phyloP scores from a whole-genome alignment of 2,797 vertebrate species.

The Hydrolagus colliei region DNA sequence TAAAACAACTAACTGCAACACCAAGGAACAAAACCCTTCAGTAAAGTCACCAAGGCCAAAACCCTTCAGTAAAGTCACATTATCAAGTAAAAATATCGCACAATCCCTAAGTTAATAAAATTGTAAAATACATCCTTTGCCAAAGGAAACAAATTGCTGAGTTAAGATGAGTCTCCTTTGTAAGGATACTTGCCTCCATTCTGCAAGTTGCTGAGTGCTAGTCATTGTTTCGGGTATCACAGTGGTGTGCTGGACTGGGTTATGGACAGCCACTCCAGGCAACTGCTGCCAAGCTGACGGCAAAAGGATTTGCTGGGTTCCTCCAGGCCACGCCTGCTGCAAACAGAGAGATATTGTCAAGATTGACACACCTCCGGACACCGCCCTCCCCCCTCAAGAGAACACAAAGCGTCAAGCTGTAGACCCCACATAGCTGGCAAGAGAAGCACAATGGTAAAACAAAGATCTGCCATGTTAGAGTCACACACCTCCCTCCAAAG shows the following conservation, averaged over 20 bases:
- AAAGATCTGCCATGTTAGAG: conserved; percentile 63
- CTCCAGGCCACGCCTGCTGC: conserved; percentile 94
- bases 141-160: no score
- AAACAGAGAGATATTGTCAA: conserved; percentile 65
- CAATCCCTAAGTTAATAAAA: no score
- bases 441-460: conserved; percentile 53
- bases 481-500: conserved; percentile 74
- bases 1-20: no score
- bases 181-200: conserved; percentile 67
- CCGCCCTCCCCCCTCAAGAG: conserved; percentile 35
- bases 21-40: no score
- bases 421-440: conserved; percentile 61
- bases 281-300: conserved; percentile 96
- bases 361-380: conserved; percentile 39
- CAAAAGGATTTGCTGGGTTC: conserved; percentile 91
- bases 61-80: no score
- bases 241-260: conserved; percentile 72
- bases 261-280: conserved; percentile 84
- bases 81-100: no score
- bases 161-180: no score
- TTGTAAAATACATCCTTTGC: no score
- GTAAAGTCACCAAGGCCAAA: no score
- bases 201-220: conserved; percentile 65
- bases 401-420: conserved; percentile 57
- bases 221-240: conserved; percentile 71